Percentiles rank a stretch among this genome's conserved stretches.
phyloP scores from a whole-genome alignment of 2,113 vertebrate genomes.

The Columba livia region DNA sequence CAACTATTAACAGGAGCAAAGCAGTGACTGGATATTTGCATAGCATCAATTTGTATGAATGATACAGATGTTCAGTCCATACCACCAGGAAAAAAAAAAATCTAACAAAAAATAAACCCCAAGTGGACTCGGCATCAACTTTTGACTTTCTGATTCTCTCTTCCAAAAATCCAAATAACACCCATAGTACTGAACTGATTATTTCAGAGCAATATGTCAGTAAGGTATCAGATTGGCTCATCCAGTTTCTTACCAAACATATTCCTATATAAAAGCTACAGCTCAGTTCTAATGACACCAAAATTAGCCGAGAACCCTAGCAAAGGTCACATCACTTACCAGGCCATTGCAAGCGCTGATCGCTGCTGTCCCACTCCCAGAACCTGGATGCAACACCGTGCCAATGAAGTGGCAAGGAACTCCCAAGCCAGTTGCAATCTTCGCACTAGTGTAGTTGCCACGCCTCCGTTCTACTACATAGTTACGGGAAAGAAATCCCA shows the following conservation, averaged over 20 bases:
- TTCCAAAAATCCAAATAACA: neutral
- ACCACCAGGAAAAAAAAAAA: neutral
- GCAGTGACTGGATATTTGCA: neutral
- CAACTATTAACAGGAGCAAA: neutral
- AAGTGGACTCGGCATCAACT: neutral
- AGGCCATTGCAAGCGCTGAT: constrained; percentile 91
- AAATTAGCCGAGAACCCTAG: neutral
- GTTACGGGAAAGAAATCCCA: constrained; percentile 80
- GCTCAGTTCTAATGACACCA: neutral
- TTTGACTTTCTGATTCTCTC: neutral
- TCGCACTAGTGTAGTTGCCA: constrained; percentile 72
- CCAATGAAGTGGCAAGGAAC: constrained; percentile 86
- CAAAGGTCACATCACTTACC: constrained; percentile 78
- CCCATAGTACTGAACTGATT: neutral
- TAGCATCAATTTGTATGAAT: neutral
- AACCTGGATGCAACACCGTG: constrained; percentile 67
- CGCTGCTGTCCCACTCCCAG: constrained; percentile 74
- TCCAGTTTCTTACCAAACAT: neutral
- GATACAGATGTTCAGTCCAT: neutral
- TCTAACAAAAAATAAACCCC: neutral
- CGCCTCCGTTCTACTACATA: constrained; percentile 86
- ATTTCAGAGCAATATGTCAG: neutral
- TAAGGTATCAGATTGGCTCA: neutral
- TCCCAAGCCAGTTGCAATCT: constrained; percentile 39
- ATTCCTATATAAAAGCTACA: neutral